A percentile compares a stretch with the other conserved stretches of the same genome.
Evolutionary conservation across 1,140 invertebrate species (phyloP).

Genomic region (Macrostomum lignano): DNA sequence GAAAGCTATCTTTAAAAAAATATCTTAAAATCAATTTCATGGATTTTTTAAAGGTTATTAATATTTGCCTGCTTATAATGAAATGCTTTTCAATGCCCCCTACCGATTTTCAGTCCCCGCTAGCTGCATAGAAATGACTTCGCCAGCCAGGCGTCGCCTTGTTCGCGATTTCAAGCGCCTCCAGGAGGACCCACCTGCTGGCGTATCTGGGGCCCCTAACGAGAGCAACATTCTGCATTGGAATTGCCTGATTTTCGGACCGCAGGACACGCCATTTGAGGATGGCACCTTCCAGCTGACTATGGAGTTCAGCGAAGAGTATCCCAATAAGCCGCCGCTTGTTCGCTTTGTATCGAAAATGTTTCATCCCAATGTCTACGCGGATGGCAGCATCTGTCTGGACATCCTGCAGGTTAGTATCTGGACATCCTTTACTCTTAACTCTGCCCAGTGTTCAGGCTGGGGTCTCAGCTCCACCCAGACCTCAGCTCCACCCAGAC

Average conservation of each 20-base stretch:
- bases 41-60: no score
- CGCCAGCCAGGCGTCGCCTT: slow-evolving; percentile 33
- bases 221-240: slow-evolving; percentile 96
- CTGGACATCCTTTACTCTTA: no score
- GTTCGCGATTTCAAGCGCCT: slow-evolving; percentile 94
- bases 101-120: no score
- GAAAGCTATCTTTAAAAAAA: no score
- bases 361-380: slow-evolving; percentile 99
- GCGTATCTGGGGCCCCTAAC: slow-evolving; percentile 85
- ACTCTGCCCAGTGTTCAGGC: no score
- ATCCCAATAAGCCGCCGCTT: slow-evolving; percentile 95
- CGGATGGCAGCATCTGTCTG: slow-evolving; percentile 94
- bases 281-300: slow-evolving; percentile 97
- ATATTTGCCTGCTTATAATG: no score
- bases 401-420: slow-evolving; percentile 86
- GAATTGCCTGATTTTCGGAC: slow-evolving; percentile 95
- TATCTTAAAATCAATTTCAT: no score
- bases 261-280: slow-evolving; percentile 95
- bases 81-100: no score
- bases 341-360: slow-evolving; percentile 70
- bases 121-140: slow-evolving; percentile 5
- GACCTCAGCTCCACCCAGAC: no score
- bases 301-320: slow-evolving; percentile 98
- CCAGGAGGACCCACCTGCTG: slow-evolving; percentile 92
- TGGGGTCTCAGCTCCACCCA: no score